These are phyloP conservation scores for Sinosuthora webbiana DNA, from an alignment of 2,113 vertebrate genomes.

Conservation along the genomic window DNA sequence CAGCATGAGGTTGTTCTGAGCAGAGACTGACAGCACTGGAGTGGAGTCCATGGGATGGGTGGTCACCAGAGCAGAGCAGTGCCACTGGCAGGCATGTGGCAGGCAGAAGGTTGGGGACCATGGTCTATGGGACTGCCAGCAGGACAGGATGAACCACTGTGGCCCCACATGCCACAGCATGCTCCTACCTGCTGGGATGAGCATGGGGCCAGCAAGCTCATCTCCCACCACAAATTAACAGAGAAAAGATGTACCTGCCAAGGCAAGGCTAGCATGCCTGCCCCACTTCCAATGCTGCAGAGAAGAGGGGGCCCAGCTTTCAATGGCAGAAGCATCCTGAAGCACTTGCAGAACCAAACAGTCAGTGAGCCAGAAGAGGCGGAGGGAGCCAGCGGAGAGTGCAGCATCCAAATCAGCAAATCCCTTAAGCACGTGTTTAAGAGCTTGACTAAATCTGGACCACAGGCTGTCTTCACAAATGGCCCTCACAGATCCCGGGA, in stretches of 20 bases:
- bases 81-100: not conserved
- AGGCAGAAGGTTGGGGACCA: not conserved
- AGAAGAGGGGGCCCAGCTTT: not conserved
- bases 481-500: not conserved
- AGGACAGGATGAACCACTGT: not conserved
- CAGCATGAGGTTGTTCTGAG: not conserved
- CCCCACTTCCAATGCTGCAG: not conserved
- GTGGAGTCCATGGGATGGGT: not conserved
- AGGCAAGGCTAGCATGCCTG: not conserved
- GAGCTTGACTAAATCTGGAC: not conserved
- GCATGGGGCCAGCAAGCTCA: accelerated
- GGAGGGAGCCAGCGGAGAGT: accelerated
- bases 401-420: not conserved
- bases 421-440: not conserved
- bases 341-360: not conserved
- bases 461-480: not conserved
- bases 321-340: accelerated
- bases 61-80: not conserved
- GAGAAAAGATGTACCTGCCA: not conserved
- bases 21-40: not conserved
- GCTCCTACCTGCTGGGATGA: not conserved
- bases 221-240: not conserved
- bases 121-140: accelerated
- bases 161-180: accelerated
- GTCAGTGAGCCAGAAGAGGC: not conserved